Evolutionary conservation across 2,113 vertebrate species (phyloP).

Genomic region (Australoheros scitulus): DNA sequence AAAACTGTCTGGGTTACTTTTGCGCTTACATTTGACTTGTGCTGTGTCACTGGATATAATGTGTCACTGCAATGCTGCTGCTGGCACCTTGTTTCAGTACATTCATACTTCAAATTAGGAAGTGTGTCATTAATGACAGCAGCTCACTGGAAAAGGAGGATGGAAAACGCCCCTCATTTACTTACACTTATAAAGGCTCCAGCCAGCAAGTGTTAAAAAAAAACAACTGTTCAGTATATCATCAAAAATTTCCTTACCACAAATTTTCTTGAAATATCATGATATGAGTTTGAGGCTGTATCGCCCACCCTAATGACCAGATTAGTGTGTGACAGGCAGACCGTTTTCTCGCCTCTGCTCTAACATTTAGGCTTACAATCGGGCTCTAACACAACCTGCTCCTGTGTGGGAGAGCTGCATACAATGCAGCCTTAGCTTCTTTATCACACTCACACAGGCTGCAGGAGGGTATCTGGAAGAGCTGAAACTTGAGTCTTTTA

Average conservation of each 20-base stretch:
- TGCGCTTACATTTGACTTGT: too few relatives aligned
- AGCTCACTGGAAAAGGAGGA: not conserved
- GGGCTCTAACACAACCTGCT: not conserved
- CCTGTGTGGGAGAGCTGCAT: slow-evolving; percentile 12
- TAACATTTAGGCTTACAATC: not conserved
- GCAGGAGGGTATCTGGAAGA: not conserved
- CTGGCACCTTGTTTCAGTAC: not conserved
- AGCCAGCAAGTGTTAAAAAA: too few relatives aligned
- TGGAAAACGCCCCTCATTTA: too few relatives aligned
- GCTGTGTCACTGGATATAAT: not conserved
- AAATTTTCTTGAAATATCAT: too few relatives aligned
- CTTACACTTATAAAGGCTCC: too few relatives aligned
- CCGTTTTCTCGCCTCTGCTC: not conserved
- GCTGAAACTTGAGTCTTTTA: not conserved
- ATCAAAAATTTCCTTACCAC: too few relatives aligned
- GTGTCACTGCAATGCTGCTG: not conserved
- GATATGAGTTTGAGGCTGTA: too few relatives aligned
- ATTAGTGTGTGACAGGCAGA: not conserved
- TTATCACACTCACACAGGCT: not conserved
- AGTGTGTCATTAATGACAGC: too few relatives aligned
- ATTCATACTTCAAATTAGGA: not conserved
- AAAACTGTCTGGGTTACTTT: too few relatives aligned
- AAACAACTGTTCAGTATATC: too few relatives aligned
- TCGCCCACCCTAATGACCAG: not conserved
- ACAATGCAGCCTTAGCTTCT: not conserved